Conservation (phyloP, 1,140 invertebrate genomes). For the Trachymyrmex cornetzi region DNA sequence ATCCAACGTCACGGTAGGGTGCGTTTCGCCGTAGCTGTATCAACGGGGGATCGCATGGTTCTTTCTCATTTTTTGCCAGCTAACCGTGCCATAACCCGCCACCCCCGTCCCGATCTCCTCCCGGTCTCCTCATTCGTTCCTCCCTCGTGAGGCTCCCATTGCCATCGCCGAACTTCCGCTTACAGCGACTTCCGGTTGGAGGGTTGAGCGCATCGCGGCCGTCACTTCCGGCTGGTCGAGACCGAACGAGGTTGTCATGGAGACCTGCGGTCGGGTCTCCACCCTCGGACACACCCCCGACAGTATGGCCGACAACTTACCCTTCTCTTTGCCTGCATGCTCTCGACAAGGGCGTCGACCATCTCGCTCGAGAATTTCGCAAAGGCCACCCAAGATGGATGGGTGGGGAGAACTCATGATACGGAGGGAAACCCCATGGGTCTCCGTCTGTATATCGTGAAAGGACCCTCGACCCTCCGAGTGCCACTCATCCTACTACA, state of each 20-base stretch:
- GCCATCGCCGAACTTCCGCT: constrained; percentile 66
- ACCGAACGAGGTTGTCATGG: constrained; percentile 80
- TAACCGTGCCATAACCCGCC: constrained; percentile 58
- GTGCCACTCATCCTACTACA: constrained; percentile 71
- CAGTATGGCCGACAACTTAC: constrained; percentile 79
- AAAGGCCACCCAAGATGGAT: constrained; percentile 53
- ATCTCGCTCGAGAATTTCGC: constrained; percentile 57
- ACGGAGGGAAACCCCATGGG: constrained; percentile 74
- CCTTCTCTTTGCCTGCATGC: constrained; percentile 32
- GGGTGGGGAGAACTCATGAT: constrained; percentile 53
- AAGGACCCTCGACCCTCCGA: constrained; percentile 74
- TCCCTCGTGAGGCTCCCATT: constrained; percentile 41
- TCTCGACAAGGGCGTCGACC: constrained; percentile 50
- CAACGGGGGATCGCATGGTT: constrained; percentile 73
- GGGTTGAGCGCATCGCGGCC: constrained; percentile 56
- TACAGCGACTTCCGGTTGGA: constrained; percentile 74
- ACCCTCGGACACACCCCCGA: constrained; percentile 82
- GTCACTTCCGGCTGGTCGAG: constrained; percentile 76
- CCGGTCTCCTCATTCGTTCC: constrained; percentile 19
- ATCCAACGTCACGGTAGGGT: constrained; percentile 77
- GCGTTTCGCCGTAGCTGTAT: constrained; percentile 71
- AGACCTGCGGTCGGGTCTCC: constrained; percentile 75
- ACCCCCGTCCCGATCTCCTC: neutral
- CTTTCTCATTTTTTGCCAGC: constrained; percentile 74
- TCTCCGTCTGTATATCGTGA: constrained; percentile 54